Evolutionary conservation across 1,140 invertebrate species (phyloP).

Genomic region (Zaprionus taronus): DNA sequence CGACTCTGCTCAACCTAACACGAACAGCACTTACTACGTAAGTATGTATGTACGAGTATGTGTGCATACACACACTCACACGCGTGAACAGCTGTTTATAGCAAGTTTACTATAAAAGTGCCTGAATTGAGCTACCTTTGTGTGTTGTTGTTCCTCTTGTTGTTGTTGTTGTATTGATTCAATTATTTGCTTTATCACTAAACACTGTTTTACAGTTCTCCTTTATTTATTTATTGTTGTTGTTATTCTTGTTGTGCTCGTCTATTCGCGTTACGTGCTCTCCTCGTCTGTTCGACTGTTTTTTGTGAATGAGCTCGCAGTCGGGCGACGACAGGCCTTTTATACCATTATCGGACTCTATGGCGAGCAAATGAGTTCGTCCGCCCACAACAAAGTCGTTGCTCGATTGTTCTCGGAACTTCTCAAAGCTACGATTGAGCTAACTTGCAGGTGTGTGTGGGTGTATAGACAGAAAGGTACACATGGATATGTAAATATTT

Average conservation of each 20-base stretch:
- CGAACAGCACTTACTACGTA: conserved; percentile 22
- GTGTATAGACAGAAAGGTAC: not conserved
- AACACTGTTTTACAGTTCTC: conserved; percentile 30
- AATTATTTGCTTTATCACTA: conserved; percentile 46
- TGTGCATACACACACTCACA: not conserved
- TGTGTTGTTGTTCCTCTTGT: not conserved
- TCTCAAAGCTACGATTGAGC: conserved; percentile 17
- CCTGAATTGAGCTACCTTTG: conserved; percentile 31
- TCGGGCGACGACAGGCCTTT: conserved; percentile 42
- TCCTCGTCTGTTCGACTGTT: conserved; percentile 36
- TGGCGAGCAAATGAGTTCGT: not conserved
- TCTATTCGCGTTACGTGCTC: conserved; percentile 36
- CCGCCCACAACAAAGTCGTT: conserved; percentile 8
- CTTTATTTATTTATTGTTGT: not conserved
- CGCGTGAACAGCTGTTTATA: conserved; percentile 7
- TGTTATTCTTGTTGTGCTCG: conserved; percentile 2
- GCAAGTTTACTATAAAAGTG: conserved; percentile 19
- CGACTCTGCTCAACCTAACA: conserved; percentile 23
- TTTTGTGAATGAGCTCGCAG: conserved; percentile 54
- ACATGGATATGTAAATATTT: not conserved
- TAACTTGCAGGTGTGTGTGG: not conserved
- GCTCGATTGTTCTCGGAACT: conserved; percentile 42
- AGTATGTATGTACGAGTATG: not conserved
- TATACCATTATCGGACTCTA: conserved; percentile 30
- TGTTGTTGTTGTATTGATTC: conserved; percentile 11